These are phyloP conservation scores for Ctenomys sociabilis DNA, from an alignment of 2,113 vertebrate genomes.

Conservation along the genomic window DNA sequence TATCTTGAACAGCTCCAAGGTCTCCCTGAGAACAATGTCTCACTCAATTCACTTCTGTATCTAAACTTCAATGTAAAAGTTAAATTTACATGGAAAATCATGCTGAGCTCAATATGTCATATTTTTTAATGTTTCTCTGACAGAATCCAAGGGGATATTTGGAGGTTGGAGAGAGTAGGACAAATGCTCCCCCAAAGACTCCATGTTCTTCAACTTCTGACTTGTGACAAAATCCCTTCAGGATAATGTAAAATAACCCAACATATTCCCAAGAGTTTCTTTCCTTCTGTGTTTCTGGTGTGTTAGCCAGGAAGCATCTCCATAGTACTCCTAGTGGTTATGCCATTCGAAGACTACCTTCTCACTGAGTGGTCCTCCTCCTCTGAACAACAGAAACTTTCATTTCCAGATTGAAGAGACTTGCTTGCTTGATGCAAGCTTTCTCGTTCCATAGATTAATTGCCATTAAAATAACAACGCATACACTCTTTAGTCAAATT, in stretches of 20 bases:
- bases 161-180: not conserved
- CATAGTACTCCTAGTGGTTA: not conserved
- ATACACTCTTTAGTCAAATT: constrained; percentile 48
- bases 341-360: not conserved
- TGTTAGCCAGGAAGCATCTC: constrained; percentile 66
- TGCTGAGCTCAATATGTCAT: not conserved
- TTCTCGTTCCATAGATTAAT: constrained; percentile 68
- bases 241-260: constrained; percentile 57
- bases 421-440: constrained; percentile 60
- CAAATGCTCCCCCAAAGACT: not conserved
- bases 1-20: not conserved
- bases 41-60: not conserved
- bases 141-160: not conserved
- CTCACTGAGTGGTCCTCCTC: constrained; percentile 20
- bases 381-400: constrained; percentile 52
- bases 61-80: not conserved
- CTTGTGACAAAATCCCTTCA: constrained; percentile 24
- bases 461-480: constrained; percentile 71
- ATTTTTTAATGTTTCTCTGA: not conserved
- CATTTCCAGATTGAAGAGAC: constrained; percentile 48
- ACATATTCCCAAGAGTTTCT: constrained; percentile 48
- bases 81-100: not conserved
- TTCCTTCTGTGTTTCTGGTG: constrained; percentile 52
- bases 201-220: constrained; percentile 50
- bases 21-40: not conserved